Conservation (phyloP, 2,888 invertebrate genomes). For the Napeogenes inachia region DNA sequence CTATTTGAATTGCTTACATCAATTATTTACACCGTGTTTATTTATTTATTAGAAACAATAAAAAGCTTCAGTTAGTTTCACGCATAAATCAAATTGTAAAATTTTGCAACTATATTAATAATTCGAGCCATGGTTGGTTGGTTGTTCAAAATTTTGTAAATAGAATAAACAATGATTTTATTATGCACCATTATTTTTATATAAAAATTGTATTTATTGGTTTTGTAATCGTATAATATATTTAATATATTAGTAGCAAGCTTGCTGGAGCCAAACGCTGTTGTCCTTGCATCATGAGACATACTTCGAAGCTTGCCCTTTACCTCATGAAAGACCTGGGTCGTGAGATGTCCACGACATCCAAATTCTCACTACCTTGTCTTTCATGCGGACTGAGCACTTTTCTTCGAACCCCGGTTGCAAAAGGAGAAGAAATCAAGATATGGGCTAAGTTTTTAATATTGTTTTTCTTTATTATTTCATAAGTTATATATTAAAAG, state of each 20-base stretch:
- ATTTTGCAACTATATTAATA: neutral
- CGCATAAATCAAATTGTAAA: neutral
- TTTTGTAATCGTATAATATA: neutral
- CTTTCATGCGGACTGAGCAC: constrained; percentile 90
- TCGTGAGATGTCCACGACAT: constrained; percentile 92
- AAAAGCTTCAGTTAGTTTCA: neutral
- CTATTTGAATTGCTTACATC: neutral
- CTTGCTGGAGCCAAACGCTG: constrained; percentile 2
- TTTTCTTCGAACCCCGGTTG: constrained; percentile 11
- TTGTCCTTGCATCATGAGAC: constrained; percentile 6
- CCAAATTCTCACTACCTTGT: constrained; percentile 96
- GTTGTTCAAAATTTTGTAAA: neutral
- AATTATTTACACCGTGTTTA: neutral
- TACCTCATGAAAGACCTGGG: constrained; percentile 97
- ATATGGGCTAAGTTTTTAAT: neutral
- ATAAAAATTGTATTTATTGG: neutral
- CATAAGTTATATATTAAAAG: neutral
- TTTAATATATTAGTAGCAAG: constrained; percentile 7
- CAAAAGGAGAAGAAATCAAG: constrained; percentile 5
- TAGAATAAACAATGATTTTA: neutral
- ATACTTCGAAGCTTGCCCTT: constrained; percentile 48
- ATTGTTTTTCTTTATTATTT: neutral
- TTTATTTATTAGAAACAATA: neutral
- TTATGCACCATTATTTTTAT: neutral
- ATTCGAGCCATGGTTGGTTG: neutral